Evolutionary conservation across 2,888 invertebrate genomes (phyloP).

Genomic region (Ochropleura leucogaster): DNA sequence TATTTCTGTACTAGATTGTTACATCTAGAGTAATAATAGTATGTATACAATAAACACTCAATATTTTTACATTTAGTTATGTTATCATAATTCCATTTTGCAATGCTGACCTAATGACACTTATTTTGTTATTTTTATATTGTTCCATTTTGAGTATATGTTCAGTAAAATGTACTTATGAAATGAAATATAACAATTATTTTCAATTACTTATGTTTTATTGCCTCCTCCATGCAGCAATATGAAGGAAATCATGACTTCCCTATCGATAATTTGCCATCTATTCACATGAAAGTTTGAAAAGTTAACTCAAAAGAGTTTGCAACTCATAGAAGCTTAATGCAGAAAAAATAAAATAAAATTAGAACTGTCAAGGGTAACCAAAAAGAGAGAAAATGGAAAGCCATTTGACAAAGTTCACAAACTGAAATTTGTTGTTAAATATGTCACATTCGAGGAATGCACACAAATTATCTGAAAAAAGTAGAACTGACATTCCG

Average conservation of each 20-base stretch:
- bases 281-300: not conserved
- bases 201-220: slow-evolving; percentile 76
- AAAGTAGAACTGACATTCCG: slow-evolving; percentile 79
- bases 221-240: slow-evolving; percentile 45
- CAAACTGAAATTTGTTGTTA: slow-evolving; percentile 89
- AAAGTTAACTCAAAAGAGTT: slow-evolving; percentile 34
- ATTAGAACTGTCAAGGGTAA: slow-evolving; percentile 82
- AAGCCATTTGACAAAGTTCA: slow-evolving; percentile 86
- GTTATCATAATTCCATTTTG: slow-evolving; percentile 58
- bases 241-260: not conserved
- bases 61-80: slow-evolving; percentile 64
- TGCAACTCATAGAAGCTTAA: slow-evolving; percentile 25
- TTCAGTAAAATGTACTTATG: slow-evolving; percentile 84
- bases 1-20: slow-evolving; percentile 60
- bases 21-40: slow-evolving; percentile 60
- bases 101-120: slow-evolving; percentile 57
- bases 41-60: slow-evolving; percentile 61
- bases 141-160: slow-evolving; percentile 76
- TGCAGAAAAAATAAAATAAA: slow-evolving; percentile 73
- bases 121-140: slow-evolving; percentile 81
- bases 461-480: slow-evolving; percentile 84
- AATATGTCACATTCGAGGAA: slow-evolving; percentile 89
- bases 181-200: slow-evolving; percentile 86
- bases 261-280: not conserved
- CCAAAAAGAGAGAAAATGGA: slow-evolving; percentile 81